Conservation (phyloP, 2,113 vertebrate genomes). For the Ancistrus triradiatus region DNA sequence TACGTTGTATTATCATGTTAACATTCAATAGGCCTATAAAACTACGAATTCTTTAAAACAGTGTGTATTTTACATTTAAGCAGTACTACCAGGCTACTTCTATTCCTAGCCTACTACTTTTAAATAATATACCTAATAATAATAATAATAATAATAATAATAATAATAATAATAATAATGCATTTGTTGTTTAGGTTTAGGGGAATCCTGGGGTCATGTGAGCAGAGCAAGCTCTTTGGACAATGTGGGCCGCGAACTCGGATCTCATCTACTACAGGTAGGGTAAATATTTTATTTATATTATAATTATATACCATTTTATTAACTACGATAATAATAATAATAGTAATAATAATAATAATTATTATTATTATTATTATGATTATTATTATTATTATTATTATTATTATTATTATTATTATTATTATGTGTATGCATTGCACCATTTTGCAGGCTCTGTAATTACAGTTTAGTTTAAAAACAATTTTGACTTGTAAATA, state of each 20-base stretch:
- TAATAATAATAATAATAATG: constrained; percentile 14
- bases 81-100: too few relatives aligned
- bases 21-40: too few relatives aligned
- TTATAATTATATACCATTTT: not conserved
- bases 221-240: constrained; percentile 82
- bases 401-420: not conserved
- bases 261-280: constrained; percentile 96
- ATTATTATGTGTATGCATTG: not conserved
- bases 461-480: too few relatives aligned
- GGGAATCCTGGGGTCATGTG: constrained; percentile 93
- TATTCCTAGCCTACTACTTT: not conserved
- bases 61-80: too few relatives aligned
- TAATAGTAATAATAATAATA: not conserved
- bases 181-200: constrained; percentile 76
- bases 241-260: constrained; percentile 87
- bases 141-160: constrained; percentile 2
- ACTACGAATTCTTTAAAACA: too few relatives aligned
- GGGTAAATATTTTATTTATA: not conserved
- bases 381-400: constrained; percentile 18
- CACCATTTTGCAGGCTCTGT: not conserved
- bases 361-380: constrained; percentile 7
- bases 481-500: too few relatives aligned
- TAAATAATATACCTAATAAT: not conserved
- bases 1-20: too few relatives aligned
- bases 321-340: constrained; percentile 9